Conservation (phyloP, 2,888 invertebrate genomes). For the Phalangium opilio region DNA sequence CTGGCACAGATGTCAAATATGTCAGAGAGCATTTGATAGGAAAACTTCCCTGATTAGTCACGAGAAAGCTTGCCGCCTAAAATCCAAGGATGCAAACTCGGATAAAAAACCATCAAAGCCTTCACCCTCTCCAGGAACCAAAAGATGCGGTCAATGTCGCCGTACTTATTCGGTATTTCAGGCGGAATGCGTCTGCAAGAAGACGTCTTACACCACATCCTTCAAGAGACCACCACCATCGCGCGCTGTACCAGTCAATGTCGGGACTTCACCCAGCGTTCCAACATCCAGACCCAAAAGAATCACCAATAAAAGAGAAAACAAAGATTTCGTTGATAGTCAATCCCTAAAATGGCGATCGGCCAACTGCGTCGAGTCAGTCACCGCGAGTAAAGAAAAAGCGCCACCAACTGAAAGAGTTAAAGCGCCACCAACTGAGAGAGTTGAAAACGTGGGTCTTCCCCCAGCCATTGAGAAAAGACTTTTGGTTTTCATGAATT, state of each 20-base stretch:
- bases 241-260: no score
- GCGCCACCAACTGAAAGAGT: no score
- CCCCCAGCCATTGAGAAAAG: conserved; percentile 18
- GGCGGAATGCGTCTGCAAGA: not conserved
- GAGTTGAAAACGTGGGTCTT: not conserved
- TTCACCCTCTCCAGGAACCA: not conserved
- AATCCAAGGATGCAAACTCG: not conserved
- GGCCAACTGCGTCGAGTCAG: conserved; percentile 7
- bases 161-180: no score
- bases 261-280: not conserved
- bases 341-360: conserved; percentile 15
- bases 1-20: conserved; percentile 16
- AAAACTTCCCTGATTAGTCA: conserved; percentile 20
- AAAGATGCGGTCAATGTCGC: not conserved
- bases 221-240: no score
- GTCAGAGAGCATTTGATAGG: conserved; percentile 19
- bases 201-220: not conserved
- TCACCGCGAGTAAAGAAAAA: no score
- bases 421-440: no score
- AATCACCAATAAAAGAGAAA: conserved; percentile 16
- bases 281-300: conserved; percentile 15
- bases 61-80: conserved; percentile 12
- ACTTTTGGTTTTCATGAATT: conserved; percentile 25
- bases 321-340: conserved; percentile 18
- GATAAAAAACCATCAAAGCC: not conserved